A percentile compares a stretch with the other conserved stretches of the same genome.
phyloP scores from a whole-genome alignment of 2,797 vertebrate species.

The Phaenicophaeus curvirostris region DNA sequence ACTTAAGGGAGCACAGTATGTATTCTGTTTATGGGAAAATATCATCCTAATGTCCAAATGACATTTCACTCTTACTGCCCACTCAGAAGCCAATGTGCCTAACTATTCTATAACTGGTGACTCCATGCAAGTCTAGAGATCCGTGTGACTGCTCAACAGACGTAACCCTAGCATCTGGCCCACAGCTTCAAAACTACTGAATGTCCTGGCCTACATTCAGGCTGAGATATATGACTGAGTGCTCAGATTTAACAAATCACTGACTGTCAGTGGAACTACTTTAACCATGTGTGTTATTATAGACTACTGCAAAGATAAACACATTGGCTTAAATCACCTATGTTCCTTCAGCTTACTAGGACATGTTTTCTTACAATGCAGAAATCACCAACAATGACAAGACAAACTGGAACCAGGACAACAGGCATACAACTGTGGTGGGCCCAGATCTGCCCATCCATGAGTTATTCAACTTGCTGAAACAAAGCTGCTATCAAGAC shows the following conservation, averaged over 20 bases:
- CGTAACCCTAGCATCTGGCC: slow-evolving; percentile 2
- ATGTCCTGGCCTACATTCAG: slow-evolving; percentile 13
- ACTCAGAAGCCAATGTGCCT: background rate
- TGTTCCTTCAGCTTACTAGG: background rate
- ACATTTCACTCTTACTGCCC: background rate
- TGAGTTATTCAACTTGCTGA: background rate
- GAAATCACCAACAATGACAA: background rate
- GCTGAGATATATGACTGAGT: background rate
- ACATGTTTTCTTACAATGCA: background rate
- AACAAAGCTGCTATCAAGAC: background rate
- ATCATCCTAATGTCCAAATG: background rate
- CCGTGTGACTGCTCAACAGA: background rate
- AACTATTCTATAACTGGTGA: background rate
- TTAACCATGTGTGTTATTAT: background rate
- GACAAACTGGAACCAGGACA: background rate
- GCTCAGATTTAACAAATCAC: slow-evolving; percentile 17
- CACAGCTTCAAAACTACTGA: background rate
- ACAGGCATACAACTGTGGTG: background rate
- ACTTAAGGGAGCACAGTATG: background rate
- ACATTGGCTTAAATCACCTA: background rate
- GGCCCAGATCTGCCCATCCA: background rate
- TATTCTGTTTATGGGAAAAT: background rate
- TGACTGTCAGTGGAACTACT: slow-evolving; percentile 7
- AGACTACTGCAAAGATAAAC: background rate
- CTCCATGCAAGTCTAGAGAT: background rate